Conservation (phyloP, 2,888 invertebrate genomes). For the Ommatoiulus sabulosus region DNA sequence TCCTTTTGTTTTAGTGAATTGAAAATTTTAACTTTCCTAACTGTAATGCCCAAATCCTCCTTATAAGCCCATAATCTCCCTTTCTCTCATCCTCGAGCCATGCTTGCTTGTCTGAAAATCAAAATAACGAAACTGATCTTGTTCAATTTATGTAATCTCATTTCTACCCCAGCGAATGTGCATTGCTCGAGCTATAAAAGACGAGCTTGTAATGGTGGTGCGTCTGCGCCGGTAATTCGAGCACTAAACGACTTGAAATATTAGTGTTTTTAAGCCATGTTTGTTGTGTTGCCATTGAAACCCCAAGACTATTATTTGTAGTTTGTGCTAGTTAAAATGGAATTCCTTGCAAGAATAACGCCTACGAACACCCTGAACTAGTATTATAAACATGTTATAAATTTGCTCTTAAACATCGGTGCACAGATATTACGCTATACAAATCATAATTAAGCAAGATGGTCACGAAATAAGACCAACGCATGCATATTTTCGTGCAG, state of each 20-base stretch:
- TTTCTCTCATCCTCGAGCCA: not conserved
- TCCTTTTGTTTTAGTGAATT: slow-evolving; percentile 2
- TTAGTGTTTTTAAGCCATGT: not conserved
- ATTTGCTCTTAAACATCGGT: too few relatives aligned
- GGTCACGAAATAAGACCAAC: too few relatives aligned
- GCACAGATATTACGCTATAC: too few relatives aligned
- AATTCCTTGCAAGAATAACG: too few relatives aligned
- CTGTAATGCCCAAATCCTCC: slow-evolving; percentile 12
- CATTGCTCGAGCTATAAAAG: not conserved
- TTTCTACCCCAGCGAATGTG: slow-evolving; percentile 3
- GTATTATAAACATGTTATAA: too few relatives aligned
- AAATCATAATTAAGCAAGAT: too few relatives aligned
- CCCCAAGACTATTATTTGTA: not conserved
- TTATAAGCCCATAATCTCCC: slow-evolving; percentile 19
- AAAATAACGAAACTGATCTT: slow-evolving; percentile 19
- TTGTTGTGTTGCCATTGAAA: not conserved
- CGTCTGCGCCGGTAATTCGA: not conserved
- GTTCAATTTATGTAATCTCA: slow-evolving; percentile 12
- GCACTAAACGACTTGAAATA: not conserved
- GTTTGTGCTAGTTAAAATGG: too few relatives aligned
- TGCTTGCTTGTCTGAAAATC: slow-evolving; percentile 19
- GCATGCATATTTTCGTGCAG: too few relatives aligned
- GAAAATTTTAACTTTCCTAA: slow-evolving; percentile 19
- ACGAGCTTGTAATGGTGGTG: not conserved
- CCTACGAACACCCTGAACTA: too few relatives aligned